A percentile compares a stretch with the other conserved stretches of the same genome.
Conservation (phyloP, 2,888 invertebrate genomes). For the Hypomecis punctinalis region DNA sequence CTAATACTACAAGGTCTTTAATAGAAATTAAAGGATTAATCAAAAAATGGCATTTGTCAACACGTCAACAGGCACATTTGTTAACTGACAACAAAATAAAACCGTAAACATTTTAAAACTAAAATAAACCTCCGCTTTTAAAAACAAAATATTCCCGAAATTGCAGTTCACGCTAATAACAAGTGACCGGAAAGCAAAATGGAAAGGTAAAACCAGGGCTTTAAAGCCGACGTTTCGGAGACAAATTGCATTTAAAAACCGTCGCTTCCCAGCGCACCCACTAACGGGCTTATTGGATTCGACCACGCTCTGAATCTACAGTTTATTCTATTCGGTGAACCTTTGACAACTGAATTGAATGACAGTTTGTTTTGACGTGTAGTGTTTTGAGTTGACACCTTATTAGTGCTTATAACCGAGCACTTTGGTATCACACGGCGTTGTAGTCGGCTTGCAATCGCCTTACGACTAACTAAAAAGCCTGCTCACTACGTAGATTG, state of each 20-base stretch:
- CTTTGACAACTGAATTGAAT: conserved; percentile 15
- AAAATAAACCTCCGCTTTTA: background rate
- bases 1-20: too few species aligned
- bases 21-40: background rate
- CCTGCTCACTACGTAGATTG: too few species aligned
- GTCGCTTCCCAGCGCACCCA: conserved; percentile 21
- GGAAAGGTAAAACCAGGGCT: conserved; percentile 12
- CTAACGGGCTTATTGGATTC: conserved; percentile 21
- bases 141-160: conserved; percentile 10
- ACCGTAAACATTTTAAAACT: background rate
- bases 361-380: conserved; percentile 4
- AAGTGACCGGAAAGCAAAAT: conserved; percentile 9
- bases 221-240: conserved; percentile 23
- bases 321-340: conserved; percentile 23
- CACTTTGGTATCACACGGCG: too few species aligned
- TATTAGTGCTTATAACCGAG: too few species aligned
- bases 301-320: conserved; percentile 19
- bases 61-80: too few species aligned
- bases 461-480: too few species aligned
- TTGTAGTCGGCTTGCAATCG: too few species aligned
- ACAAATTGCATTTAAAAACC: conserved; percentile 32
- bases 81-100: too few species aligned
- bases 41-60: background rate
- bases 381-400: background rate
- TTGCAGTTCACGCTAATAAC: conserved; percentile 9